Percentiles rank a stretch among this genome's conserved stretches.
Evolutionary conservation across 2,797 vertebrate species (phyloP).

Genomic region (Channallabes apus): DNA sequence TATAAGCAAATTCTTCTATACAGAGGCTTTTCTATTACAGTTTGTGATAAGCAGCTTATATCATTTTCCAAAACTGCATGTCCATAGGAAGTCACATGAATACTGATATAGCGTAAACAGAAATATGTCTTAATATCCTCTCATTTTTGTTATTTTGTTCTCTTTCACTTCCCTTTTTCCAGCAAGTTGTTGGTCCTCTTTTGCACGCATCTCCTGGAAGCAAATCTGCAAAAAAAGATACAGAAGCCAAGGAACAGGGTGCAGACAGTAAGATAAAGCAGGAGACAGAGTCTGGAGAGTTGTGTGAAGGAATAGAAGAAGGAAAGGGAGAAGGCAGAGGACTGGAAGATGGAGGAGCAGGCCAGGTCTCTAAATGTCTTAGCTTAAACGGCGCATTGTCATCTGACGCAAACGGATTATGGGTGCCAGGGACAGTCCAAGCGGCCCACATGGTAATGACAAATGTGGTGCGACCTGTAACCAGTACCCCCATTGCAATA

Average conservation of each 20-base stretch:
- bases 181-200: constrained; percentile 75
- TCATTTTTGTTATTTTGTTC: constrained; percentile 43
- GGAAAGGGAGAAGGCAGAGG: constrained; percentile 54
- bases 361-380: constrained; percentile 46
- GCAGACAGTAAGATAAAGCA: constrained; percentile 68
- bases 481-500: constrained; percentile 82
- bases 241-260: constrained; percentile 52
- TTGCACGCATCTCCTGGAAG: constrained; percentile 62
- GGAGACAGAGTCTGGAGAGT: constrained; percentile 67
- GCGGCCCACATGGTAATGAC: constrained; percentile 80
- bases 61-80: background rate
- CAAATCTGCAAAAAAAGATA: constrained; percentile 51
- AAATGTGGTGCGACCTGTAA: constrained; percentile 80
- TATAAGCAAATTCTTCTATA: background rate
- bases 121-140: background rate
- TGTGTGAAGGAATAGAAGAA: constrained; percentile 54
- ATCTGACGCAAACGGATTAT: constrained; percentile 20
- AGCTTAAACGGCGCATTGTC: constrained; percentile 45
- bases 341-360: constrained; percentile 54
- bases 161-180: constrained; percentile 72
- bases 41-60: background rate
- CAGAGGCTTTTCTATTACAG: background rate
- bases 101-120: background rate
- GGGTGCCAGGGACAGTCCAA: constrained; percentile 59
- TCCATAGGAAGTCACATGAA: background rate